These are phyloP conservation scores for Drosophila arizonae DNA, from an alignment of 1,140 invertebrate genomes.

Conservation along the genomic window DNA sequence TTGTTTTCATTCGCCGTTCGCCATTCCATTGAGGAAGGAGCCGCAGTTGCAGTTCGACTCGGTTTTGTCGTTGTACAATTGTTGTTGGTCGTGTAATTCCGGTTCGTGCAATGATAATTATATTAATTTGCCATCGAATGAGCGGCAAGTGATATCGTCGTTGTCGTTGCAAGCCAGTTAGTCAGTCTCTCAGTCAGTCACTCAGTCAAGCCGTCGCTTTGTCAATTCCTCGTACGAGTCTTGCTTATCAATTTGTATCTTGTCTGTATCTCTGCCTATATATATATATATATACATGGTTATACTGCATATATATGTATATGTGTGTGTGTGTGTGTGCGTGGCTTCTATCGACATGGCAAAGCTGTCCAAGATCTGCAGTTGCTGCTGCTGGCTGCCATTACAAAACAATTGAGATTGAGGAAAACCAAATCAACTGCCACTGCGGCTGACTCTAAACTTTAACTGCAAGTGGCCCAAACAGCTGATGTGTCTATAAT, in stretches of 20 bases:
- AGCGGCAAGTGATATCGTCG: conserved; percentile 61
- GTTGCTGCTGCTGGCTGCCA: conserved; percentile 43
- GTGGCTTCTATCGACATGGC: conserved; percentile 29
- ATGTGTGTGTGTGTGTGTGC: conserved; percentile 9
- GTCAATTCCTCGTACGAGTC: conserved; percentile 46
- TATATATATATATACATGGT: not conserved
- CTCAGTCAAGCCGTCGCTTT: conserved; percentile 17
- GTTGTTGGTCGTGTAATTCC: conserved; percentile 71
- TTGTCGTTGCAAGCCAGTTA: conserved; percentile 19
- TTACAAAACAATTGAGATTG: conserved; percentile 79
- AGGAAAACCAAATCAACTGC: conserved; percentile 69
- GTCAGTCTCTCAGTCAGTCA: conserved; percentile 18
- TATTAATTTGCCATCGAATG: conserved; percentile 81
- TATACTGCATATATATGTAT: not conserved
- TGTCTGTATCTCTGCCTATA: conserved; percentile 2
- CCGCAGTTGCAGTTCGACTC: not conserved
- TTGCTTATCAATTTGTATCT: conserved; percentile 68
- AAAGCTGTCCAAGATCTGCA: conserved; percentile 6
- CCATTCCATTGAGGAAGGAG: conserved; percentile 33
- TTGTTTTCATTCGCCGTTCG: conserved; percentile 38
- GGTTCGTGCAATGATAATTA: conserved; percentile 81
- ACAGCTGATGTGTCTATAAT: conserved; percentile 76
- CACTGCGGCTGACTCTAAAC: conserved; percentile 28
- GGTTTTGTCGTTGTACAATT: conserved; percentile 50
- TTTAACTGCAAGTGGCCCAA: conserved; percentile 46